These are phyloP conservation scores for Drosophila nannoptera DNA, from an alignment of 1,140 invertebrate genomes.

Conservation along the genomic window DNA sequence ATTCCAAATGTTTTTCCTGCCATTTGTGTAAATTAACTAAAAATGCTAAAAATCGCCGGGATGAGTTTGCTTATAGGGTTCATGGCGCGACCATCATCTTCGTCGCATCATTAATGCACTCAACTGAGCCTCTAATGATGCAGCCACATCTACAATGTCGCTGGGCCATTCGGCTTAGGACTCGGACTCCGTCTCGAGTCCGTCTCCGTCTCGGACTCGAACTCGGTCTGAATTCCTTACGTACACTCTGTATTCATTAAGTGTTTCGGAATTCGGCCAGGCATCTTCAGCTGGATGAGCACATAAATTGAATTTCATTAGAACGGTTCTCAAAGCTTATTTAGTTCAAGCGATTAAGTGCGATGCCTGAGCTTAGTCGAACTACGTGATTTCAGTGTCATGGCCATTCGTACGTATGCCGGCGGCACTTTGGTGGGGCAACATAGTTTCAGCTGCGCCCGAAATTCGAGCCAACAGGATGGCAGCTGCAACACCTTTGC, in stretches of 20 bases:
- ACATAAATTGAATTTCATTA: too few species aligned
- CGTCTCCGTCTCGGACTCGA: too few species aligned
- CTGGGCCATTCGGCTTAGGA: not conserved
- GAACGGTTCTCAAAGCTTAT: too few species aligned
- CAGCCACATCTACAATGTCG: slow-evolving; percentile 4
- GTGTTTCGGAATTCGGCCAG: too few species aligned
- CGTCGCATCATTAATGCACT: slow-evolving; percentile 15
- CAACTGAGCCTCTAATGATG: slow-evolving; percentile 32
- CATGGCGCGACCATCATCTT: slow-evolving; percentile 58
- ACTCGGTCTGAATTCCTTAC: not conserved
- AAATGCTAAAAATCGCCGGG: slow-evolving; percentile 77
- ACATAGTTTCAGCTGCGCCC: slow-evolving; percentile 47
- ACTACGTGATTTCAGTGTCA: not conserved
- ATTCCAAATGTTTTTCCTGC: slow-evolving; percentile 74
- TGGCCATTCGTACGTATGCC: slow-evolving; percentile 52
- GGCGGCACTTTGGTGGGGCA: slow-evolving; percentile 31
- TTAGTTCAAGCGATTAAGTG: too few species aligned
- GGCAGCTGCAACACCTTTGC: slow-evolving; percentile 61
- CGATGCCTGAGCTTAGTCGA: too few species aligned
- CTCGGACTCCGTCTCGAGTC: not conserved
- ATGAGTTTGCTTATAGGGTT: slow-evolving; percentile 74
- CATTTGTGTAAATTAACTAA: slow-evolving; percentile 77
- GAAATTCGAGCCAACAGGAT: slow-evolving; percentile 19
- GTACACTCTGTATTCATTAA: not conserved
- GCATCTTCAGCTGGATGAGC: too few species aligned